Base-by-base conservation (phyloP, 2,797 vertebrate species). In the Huso huso region DNA sequence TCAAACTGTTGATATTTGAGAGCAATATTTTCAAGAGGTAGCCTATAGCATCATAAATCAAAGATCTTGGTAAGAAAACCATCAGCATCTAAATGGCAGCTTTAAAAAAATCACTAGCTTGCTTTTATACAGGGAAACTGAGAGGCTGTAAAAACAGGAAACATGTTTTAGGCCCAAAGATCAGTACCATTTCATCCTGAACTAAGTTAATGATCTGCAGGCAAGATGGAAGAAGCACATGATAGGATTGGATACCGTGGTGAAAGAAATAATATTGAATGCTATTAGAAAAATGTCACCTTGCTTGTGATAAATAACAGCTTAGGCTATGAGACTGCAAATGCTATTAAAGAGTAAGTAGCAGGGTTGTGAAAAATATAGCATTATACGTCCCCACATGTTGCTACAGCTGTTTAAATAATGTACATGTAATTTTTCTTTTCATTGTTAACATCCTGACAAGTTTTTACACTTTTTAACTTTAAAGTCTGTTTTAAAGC, bases 21-120 rank as follows among this genome's bases (percentile, higher is more conserved):
- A 74, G 62, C 6, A 58, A 7, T n/a, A 2, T 58, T 58, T 51
- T 64, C 57, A 57, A 75, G 52, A 65, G 61, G 69, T 66, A 64
- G 68, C 48, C 53, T 70, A 65, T 66, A 65, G 61, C 18, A 62
- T 65, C 15, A 66, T 73, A 72, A 74, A 79, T 81, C 71, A 75
- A 72, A 78, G 63, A 58, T 67, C 64, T 69, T 61, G 64, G 64
- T 59, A 63, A 69, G 63, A 64, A 67, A 74, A 61, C 69, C 70
- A 71, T 76, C 71, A 74, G 61, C 37, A 58, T 12, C 8, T 6
- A n/a, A 13, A 48, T 48, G 4, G 18, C 11, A 12, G 11, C 4
- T 10, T 11, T 37, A n/a, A 23, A 10, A 57, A 65, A 57, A 23
- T 48, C 23, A 65, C 10, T n/a, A 65, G 23, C 23, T 48, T 51